Conservation (phyloP, 2,797 vertebrate genomes). For the Pipistrellus pipistrellus region DNA sequence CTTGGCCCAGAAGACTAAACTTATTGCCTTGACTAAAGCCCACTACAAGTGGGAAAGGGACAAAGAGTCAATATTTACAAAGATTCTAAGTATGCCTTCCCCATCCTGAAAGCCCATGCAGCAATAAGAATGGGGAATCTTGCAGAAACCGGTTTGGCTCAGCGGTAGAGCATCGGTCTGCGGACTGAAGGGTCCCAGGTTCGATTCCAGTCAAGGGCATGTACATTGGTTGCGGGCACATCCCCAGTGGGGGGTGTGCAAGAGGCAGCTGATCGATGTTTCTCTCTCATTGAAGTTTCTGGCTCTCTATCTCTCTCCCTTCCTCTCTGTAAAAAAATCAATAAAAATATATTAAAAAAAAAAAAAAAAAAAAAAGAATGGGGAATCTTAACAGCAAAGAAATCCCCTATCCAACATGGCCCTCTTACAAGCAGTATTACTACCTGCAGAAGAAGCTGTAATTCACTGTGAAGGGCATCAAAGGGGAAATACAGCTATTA, state of each 20-base stretch:
- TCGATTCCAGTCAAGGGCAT: no score
- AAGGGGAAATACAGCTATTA: not conserved
- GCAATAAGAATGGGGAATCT: not conserved
- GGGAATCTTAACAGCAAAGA: not conserved
- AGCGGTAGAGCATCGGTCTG: no score
- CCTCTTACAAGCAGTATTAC: not conserved
- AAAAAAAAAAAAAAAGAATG: not conserved
- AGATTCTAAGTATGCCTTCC: not conserved
- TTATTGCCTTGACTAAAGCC: no score
- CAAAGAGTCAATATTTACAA: not conserved
- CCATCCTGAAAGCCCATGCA: not conserved
- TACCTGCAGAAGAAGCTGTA: not conserved
- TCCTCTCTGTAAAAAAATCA: no score
- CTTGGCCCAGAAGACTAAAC: not conserved
- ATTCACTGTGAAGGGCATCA: not conserved
- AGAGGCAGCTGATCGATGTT: no score
- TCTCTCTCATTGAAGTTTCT: no score
- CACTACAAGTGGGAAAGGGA: not conserved
- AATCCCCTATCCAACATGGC: not conserved
- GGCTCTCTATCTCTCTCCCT: no score
- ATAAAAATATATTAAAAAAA: no score
- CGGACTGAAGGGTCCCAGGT: no score
- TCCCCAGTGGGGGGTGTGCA: no score
- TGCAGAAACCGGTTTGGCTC: no score
- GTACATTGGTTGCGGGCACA: no score